Percentiles rank a stretch among this genome's conserved stretches.
Evolutionary conservation across 2,888 invertebrate genomes (phyloP).

Genomic region (Charanyca ferruginea): DNA sequence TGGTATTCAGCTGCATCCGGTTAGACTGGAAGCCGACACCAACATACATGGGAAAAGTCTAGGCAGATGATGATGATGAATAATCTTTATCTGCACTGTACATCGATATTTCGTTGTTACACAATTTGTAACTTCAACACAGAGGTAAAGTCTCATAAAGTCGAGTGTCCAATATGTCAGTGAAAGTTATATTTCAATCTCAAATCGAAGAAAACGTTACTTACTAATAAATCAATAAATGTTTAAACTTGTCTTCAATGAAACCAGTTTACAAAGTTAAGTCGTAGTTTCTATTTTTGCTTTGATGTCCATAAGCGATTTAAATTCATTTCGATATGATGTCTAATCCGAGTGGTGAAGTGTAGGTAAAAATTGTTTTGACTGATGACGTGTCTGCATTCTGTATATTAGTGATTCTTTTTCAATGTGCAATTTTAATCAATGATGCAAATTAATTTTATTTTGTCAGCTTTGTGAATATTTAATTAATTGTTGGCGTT

Average conservation of each 20-base stretch:
- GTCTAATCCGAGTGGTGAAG: slow-evolving; percentile 35
- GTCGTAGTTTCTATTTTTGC: slow-evolving; percentile 51
- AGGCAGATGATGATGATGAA: too few relatives aligned
- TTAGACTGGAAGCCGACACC: too few relatives aligned
- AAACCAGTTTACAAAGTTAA: slow-evolving; percentile 54
- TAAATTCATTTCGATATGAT: slow-evolving; percentile 27
- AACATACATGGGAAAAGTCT: too few relatives aligned
- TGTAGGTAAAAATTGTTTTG: slow-evolving; percentile 37
- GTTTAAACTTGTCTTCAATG: slow-evolving; percentile 41
- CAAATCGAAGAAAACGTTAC: slow-evolving; percentile 37
- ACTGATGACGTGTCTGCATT: slow-evolving; percentile 39
- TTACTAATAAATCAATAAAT: slow-evolving; percentile 57
- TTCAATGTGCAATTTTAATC: slow-evolving; percentile 11
- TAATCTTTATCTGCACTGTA: not conserved
- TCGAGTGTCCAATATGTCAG: slow-evolving; percentile 29
- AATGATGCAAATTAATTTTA: slow-evolving; percentile 30
- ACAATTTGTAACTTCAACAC: not conserved
- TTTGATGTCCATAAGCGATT: slow-evolving; percentile 42
- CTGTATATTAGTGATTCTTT: not conserved
- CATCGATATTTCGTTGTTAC: slow-evolving; percentile 6
- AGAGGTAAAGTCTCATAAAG: slow-evolving; percentile 2
- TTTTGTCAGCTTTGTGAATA: slow-evolving; percentile 22
- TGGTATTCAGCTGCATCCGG: too few relatives aligned
- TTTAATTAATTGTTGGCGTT: slow-evolving; percentile 13
- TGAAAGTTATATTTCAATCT: slow-evolving; percentile 60